phyloP scores from a whole-genome alignment of 2,113 vertebrate genomes.

The Sialia sialis region DNA sequence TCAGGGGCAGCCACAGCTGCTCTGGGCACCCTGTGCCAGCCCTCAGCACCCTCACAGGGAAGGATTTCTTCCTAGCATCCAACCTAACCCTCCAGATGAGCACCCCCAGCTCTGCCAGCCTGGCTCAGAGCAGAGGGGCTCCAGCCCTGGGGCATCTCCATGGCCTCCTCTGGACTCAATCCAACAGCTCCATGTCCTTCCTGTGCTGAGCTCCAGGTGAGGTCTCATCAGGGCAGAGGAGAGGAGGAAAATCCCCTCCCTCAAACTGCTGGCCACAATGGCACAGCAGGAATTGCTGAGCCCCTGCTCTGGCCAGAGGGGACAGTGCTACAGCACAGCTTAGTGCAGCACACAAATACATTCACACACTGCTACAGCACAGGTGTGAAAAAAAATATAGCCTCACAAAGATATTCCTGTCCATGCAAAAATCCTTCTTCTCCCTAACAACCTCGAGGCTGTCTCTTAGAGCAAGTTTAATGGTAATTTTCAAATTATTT shows the following conservation, averaged over 20 bases:
- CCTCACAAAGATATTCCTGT: neutral
- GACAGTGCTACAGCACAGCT: fast-evolving
- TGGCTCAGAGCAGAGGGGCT: neutral
- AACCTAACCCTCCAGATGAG: neutral
- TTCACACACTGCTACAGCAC: neutral
- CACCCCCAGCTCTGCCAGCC: neutral
- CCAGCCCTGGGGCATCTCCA: fast-evolving
- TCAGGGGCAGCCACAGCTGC: neutral
- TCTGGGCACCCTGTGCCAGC: neutral
- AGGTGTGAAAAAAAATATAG: fast-evolving
- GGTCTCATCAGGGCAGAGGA: neutral
- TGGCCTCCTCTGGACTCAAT: fast-evolving
- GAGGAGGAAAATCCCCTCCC: neutral
- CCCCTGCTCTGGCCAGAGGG: neutral
- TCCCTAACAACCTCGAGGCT: neutral
- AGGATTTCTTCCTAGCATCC: neutral
- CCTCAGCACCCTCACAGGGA: fast-evolving
- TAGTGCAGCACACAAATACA: neutral
- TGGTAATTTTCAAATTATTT: neutral
- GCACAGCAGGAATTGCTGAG: neutral
- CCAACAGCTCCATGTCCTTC: neutral
- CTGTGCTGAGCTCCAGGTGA: neutral
- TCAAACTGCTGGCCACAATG: fast-evolving
- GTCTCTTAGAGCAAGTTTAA: neutral
- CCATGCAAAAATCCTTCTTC: neutral